Evolutionary conservation across 2,888 invertebrate species (phyloP).

Genomic region (Ferdinandea cuprea): DNA sequence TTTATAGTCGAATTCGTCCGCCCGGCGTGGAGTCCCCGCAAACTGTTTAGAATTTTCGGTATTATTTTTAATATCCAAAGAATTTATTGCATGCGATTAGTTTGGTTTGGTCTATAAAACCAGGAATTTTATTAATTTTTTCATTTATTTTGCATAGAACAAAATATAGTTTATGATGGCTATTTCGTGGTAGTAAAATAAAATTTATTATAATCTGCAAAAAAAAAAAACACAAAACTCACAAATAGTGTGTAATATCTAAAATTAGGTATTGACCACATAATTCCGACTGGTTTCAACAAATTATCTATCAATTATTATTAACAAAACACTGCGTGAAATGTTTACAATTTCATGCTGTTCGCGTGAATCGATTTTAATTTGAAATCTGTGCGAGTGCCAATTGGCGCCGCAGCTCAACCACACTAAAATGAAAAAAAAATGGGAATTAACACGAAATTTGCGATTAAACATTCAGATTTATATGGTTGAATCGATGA

Average conservation of each 20-base stretch:
- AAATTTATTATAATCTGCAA: too few species aligned
- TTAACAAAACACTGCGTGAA: constrained; percentile 29
- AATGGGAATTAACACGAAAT: too few species aligned
- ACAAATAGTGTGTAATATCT: constrained; percentile 20
- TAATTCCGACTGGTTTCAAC: constrained; percentile 28
- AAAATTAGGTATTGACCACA: constrained; percentile 52
- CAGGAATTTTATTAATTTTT: constrained; percentile 5
- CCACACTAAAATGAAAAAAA: background rate
- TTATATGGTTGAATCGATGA: too few species aligned
- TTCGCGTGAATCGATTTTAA: constrained; percentile 4
- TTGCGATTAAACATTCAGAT: background rate
- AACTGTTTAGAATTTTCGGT: background rate
- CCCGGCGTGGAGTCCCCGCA: background rate
- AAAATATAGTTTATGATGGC: constrained; percentile 1
- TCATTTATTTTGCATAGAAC: background rate
- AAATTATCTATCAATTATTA: constrained; percentile 33
- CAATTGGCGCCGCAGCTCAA: constrained; percentile 1
- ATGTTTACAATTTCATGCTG: constrained; percentile 28
- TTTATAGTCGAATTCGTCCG: background rate
- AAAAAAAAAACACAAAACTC: too few species aligned
- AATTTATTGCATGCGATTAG: constrained; percentile 31
- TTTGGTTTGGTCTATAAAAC: constrained; percentile 14
- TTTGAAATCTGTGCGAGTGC: constrained; percentile 5
- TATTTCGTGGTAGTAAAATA: background rate
- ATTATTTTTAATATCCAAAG: constrained; percentile 13